Evolutionary conservation across 2,888 invertebrate genomes (phyloP), one percentile per base, ranked within the genome.

Genomic region (Agrochola circellaris): DNA sequence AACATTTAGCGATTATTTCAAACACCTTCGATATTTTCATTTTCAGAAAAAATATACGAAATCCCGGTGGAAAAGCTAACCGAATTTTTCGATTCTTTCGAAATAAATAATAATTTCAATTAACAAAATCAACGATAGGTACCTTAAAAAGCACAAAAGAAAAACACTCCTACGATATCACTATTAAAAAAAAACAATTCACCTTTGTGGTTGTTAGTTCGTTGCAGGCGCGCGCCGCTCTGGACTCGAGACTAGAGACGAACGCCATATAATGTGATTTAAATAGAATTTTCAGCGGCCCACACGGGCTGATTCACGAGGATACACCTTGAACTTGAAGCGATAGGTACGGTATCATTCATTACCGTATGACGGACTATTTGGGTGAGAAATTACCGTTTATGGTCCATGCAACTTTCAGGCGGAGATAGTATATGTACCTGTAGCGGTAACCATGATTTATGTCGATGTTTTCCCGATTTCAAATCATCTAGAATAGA

Each of bases 181-280:
- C 72, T 23, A 72, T 54, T 73, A 82, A 85, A 80, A 79, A 75
- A 87, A 84, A 82, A 82, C 77, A 81, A 84, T 82, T 86, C 82
- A 91, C 91, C 91, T 91, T 90, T 82, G 76, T 75, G 82, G 84
- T 88, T 86, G 88, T 91, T 90, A 89, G 85, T 95, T 96, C 96
- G 96, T 96, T 96, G 95, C 94, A 95, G 93, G 95, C 96, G 96
- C 96, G 95, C 96, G 95, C 96, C 93, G 94, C 94, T 93, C 90
- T 92, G 90, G 90, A 83, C 92, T 93, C 90, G 93, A 94, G 94
- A 95, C 95, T 96, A 93, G 77, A 87, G 85, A 71, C 79, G 75
- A 86, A 87, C 88, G 84, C 91, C 89, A 92, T 90, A 83, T 86
- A 89, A 88, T 90, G 88, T 91, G 95, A 93, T 95, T 96, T 96